These are phyloP conservation scores for Odontophorus gujanensis DNA, from an alignment of 2,113 vertebrate species.

Conservation along the genomic window DNA sequence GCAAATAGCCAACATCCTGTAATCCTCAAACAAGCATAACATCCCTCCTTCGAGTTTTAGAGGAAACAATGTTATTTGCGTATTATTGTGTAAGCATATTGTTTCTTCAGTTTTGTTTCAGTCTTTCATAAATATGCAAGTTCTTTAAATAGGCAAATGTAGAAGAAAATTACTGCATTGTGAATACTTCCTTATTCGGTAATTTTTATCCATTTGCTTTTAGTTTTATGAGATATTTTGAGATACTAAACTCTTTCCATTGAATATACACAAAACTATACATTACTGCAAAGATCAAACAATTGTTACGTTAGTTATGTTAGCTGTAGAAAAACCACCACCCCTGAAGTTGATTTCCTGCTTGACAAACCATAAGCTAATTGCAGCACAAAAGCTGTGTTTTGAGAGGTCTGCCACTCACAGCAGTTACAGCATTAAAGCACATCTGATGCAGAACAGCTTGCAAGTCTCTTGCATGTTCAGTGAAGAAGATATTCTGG, in stretches of 20 bases:
- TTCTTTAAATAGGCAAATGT: background rate
- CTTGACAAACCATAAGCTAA: constrained; percentile 70
- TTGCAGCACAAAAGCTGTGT: constrained; percentile 55
- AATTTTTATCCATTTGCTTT: background rate
- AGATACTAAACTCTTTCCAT: background rate
- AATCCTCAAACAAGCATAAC: background rate
- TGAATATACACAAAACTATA: constrained; percentile 6
- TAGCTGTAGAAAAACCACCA: constrained; percentile 74
- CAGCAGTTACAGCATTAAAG: background rate
- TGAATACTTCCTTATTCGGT: background rate
- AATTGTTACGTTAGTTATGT: constrained; percentile 53
- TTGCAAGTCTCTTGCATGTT: background rate
- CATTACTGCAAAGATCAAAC: constrained; percentile 70
- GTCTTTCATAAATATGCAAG: background rate
- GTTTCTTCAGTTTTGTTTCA: background rate
- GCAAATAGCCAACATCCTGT: background rate
- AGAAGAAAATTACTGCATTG: background rate
- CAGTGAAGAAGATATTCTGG: background rate
- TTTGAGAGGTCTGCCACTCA: constrained; percentile 52
- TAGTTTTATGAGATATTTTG: background rate
- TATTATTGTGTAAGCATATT: background rate
- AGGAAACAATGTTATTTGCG: background rate
- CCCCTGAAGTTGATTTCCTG: constrained; percentile 76
- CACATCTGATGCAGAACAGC: background rate
- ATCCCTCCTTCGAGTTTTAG: background rate